Conservation (phyloP, 2,888 invertebrate species). For the Capitulum mitella region DNA sequence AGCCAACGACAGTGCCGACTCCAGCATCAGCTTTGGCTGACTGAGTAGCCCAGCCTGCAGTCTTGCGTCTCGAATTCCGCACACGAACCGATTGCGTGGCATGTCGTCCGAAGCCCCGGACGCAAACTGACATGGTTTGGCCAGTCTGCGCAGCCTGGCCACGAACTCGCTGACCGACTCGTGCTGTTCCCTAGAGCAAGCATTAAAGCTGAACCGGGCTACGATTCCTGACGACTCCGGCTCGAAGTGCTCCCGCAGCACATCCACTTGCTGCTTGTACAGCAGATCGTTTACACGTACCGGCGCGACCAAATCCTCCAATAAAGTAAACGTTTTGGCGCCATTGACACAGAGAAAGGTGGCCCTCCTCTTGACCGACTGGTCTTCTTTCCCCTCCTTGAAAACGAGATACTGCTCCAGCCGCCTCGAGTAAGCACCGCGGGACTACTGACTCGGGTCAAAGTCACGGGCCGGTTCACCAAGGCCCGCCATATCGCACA, state of each 20-base stretch:
- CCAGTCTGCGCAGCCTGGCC: not conserved
- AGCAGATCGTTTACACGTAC: not conserved
- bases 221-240: not conserved
- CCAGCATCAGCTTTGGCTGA: not conserved
- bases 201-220: not conserved
- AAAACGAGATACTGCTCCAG: not conserved
- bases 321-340: not conserved
- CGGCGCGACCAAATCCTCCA: not conserved
- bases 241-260: not conserved
- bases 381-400: not conserved
- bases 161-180: not conserved
- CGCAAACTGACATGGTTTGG: not conserved
- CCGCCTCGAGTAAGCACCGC: not conserved
- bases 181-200: not conserved
- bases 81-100: not conserved
- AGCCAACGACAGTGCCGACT: not conserved
- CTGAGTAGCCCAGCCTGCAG: not conserved
- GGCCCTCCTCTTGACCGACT: no score
- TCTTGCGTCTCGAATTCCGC: not conserved
- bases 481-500: not conserved
- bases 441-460: not conserved
- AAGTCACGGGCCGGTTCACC: not conserved
- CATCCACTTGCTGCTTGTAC: not conserved
- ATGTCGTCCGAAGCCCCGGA: not conserved
- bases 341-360: not conserved